Evolutionary conservation across 2,888 invertebrate genomes (phyloP).

Genomic region (Omphaloscelis lunosa): DNA sequence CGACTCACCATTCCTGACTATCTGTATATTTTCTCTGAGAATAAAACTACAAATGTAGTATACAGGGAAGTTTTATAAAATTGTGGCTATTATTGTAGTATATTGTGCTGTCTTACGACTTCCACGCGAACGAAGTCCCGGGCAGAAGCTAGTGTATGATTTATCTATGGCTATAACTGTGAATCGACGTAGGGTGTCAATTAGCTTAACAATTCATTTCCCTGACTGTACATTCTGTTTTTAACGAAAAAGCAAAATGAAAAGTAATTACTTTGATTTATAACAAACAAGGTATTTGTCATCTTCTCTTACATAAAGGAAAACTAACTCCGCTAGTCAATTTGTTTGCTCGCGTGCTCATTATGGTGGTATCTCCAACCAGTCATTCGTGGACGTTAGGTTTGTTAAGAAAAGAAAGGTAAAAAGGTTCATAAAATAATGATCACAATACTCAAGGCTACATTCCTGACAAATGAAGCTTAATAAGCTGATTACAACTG

Average conservation of each 20-base stretch:
- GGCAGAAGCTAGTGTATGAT: no score
- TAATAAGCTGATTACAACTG: conserved; percentile 37
- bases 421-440: conserved; percentile 31
- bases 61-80: no score
- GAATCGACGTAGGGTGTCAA: not conserved
- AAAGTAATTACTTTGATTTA: not conserved
- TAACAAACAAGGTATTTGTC: not conserved
- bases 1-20: no score
- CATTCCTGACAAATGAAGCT: conserved; percentile 13
- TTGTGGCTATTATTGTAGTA: no score
- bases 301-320: not conserved
- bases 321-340: not conserved
- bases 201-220: not conserved
- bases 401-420: conserved; percentile 10
- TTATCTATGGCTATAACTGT: no score
- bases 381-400: not conserved
- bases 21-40: no score
- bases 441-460: conserved; percentile 18
- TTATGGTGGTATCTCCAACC: not conserved
- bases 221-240: no score
- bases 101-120: no score
- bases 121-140: no score
- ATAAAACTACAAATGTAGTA: no score
- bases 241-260: not conserved
- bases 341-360: not conserved